Percentiles rank a stretch among this genome's conserved stretches.
phyloP scores from a whole-genome alignment of 1,140 invertebrate genomes.

The Drosophila mauritiana region DNA sequence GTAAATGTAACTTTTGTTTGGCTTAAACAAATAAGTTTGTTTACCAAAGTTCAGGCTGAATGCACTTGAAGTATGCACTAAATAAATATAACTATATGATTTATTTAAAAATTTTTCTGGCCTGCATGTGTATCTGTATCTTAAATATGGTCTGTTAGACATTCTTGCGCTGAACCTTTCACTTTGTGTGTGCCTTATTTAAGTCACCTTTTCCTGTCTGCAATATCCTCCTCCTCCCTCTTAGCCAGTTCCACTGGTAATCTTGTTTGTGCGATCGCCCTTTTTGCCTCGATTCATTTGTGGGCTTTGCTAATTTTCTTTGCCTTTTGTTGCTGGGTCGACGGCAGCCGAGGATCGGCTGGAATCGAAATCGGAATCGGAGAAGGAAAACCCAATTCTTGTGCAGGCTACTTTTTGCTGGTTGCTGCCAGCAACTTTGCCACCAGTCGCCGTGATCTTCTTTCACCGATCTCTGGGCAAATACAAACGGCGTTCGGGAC shows the following conservation, averaged over 20 bases:
- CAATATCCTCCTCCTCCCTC: constrained; percentile 20
- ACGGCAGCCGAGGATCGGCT: constrained; percentile 2
- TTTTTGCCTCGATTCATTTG: constrained; percentile 65
- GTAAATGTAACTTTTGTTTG: constrained; percentile 18
- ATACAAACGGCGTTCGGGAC: constrained; percentile 30
- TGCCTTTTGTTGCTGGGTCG: constrained; percentile 45
- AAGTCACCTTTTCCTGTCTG: constrained; percentile 34
- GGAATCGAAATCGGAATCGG: constrained; percentile 1
- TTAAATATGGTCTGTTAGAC: neutral
- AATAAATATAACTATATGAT: neutral
- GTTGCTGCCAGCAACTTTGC: constrained; percentile 36
- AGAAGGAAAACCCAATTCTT: constrained; percentile 17
- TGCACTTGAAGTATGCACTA: neutral
- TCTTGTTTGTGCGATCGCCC: constrained; percentile 79
- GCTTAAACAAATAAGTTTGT: neutral
- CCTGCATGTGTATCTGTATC: neutral
- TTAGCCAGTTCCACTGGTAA: constrained; percentile 46
- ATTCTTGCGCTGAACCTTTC: constrained; percentile 5
- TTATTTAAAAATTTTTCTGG: neutral
- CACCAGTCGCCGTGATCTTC: constrained; percentile 74
- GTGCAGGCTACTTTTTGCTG: constrained; percentile 23
- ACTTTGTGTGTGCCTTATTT: constrained; percentile 25
- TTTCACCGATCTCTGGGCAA: constrained; percentile 44
- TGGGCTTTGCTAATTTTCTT: constrained; percentile 74
- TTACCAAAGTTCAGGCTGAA: neutral